Percentiles rank a stretch among this genome's conserved stretches.
Conservation (phyloP, 2,113 vertebrate genomes). For the Rhynchopsitta pachyrhyncha region DNA sequence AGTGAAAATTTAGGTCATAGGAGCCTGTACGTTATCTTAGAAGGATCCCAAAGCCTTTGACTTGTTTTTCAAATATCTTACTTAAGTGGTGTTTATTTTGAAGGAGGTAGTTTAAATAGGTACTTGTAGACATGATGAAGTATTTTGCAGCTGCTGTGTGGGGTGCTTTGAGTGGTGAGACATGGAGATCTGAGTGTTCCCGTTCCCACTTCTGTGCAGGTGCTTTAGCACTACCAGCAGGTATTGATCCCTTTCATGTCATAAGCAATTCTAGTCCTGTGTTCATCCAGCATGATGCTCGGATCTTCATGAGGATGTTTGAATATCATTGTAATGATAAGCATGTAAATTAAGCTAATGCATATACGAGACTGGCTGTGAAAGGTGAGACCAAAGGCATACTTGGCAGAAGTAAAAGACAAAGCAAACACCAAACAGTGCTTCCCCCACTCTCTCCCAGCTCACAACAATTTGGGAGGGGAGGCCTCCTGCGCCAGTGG, state of each 20-base stretch:
- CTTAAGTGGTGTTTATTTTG: slow-evolving; percentile 1
- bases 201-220: background rate
- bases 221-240: background rate
- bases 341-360: background rate
- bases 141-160: background rate
- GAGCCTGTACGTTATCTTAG: background rate
- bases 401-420: background rate
- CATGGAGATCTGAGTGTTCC: background rate
- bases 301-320: background rate
- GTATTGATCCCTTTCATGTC: background rate
- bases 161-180: background rate
- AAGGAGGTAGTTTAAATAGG: background rate
- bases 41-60: background rate
- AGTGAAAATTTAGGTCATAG: background rate
- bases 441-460: background rate
- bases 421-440: background rate
- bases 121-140: background rate
- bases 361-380: background rate
- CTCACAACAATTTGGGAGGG: background rate
- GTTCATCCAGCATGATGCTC: background rate
- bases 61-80: background rate
- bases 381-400: background rate
- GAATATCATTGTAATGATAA: background rate
- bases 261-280: background rate
- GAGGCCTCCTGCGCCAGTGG: background rate